Evolutionary conservation across 2,797 vertebrate genomes (phyloP), one percentile per base, ranked within the genome.

Genomic region (Tokudaia tokunoshimensis): DNA sequence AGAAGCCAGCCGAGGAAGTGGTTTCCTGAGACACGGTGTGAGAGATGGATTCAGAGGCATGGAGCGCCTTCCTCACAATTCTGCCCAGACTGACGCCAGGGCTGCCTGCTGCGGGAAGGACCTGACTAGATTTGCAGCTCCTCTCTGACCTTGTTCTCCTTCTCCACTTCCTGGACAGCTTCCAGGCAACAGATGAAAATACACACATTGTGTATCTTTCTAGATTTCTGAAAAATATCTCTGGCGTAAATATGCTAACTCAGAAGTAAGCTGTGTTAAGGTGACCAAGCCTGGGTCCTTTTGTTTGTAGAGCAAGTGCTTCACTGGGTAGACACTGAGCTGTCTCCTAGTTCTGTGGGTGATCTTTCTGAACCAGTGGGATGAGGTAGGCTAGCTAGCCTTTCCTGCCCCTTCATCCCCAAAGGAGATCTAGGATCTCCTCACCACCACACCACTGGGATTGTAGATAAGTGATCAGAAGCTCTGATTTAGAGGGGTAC

Each of bases 191-290:
- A 47, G 3, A 31, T 6, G 52, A 50, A 93, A 83, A 76, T 22
- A 63, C 84, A 67, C 52, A 24, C 61, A 41, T 34, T 26, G 31
- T 78, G 55, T 9, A 52, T 55, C n/a, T 15, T 37, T 78, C 41
- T 90, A 65, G 76, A 55, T 34, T 84, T 74, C 76, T 95, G 80
- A 2, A 78, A 83, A 80, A 41, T 75, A 61, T 88, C 78, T 90
- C 78, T 14, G 81, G 61, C 4, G 20, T 31, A 75, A 75, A 90
- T 67, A 50, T 14, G 82, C 82, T 89, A 63, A 52, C 72, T 47
- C 75, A 4, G 67, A 55, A 70, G 26, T 13, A 82, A 61, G 34
- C 34, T 15, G 31, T 74, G 70, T 15, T 10, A 19, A 34, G 44
- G 8, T 6, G 67, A 37, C 20, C 34, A 55, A 87, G 26, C 65